Base-by-base conservation (phyloP, 2,797 vertebrate species). In the Eospalax fontanierii region DNA sequence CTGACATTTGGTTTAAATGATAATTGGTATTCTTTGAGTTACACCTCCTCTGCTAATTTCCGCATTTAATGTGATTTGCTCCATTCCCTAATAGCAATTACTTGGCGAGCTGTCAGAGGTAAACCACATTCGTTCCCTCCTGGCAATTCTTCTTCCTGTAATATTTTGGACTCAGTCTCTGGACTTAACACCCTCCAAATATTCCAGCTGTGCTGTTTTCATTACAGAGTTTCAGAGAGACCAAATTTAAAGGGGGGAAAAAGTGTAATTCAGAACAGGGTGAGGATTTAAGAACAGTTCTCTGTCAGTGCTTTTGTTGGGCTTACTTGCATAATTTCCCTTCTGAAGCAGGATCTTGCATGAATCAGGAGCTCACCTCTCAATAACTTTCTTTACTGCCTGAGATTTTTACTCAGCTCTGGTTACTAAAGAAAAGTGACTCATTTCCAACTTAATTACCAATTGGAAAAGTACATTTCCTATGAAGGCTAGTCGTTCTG, bases 21-120 rank as follows among this genome's bases (percentile, higher is more conserved):
- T 92, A 96, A 96, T 59, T 96, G 73, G 89, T 90, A 90, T 43
- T 87, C 43, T 93, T 90, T 94, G 91, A 87, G 63, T 96, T 84
- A 38, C 50, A 40, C 87, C 65, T 92, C 61, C 68, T n/a, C 18
- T 97, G 89, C 96, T 98, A 94, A 97, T 96, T 84, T 93, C 91
- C 90, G 98, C 96, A 4, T 98, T 98, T 98, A 76, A 96, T 97
- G 75, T 98, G 96, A 96, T 98, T 98, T 97, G 93, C 97, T 98
- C 98, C 94, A 79, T 97, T 97, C 87, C 30, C 97, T 97, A 96
- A 98, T 98, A 99, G 99, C 99, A 99, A 98, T 98, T 99, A 98
- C 99, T 99, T 97, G 99, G 99, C 93, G 99, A 99, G 98, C 98
- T 99, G 88, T 99, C 99, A 61, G 99, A 99, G 99, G 99, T 99